phyloP scores from a whole-genome alignment of 2,888 invertebrate genomes.

The Drosophila merina region DNA sequence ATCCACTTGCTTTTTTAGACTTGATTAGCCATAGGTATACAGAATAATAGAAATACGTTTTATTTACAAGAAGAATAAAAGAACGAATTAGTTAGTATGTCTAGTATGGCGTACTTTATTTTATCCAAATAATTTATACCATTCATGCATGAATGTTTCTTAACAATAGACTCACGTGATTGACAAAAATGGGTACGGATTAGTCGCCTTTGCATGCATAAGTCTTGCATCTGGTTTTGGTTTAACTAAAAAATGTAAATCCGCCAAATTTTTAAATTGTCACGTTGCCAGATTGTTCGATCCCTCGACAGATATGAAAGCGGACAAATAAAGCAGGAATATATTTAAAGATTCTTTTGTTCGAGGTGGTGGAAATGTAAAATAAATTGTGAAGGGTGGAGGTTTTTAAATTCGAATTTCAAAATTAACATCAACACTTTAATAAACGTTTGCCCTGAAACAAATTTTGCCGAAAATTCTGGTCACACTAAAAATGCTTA shows the following conservation, averaged over 20 bases:
- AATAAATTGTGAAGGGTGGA: too few relatives aligned
- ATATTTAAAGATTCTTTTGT: too few relatives aligned
- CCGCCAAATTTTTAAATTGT: conserved; percentile 51
- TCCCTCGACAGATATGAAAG: too few relatives aligned
- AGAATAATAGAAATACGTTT: conserved; percentile 62
- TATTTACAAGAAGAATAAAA: conserved; percentile 58
- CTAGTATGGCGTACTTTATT: not conserved
- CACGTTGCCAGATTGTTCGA: conserved; percentile 47
- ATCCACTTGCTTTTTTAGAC: conserved; percentile 75
- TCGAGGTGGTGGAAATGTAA: too few relatives aligned
- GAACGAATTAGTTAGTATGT: conserved; percentile 60
- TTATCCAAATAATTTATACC: not conserved
- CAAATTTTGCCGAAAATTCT: too few relatives aligned
- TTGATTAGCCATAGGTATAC: conserved; percentile 72
- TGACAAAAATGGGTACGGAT: conserved; percentile 46
- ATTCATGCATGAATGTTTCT: not conserved
- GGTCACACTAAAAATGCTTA: too few relatives aligned
- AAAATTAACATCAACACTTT: too few relatives aligned
- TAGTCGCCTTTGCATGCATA: not conserved
- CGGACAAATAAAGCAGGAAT: too few relatives aligned
- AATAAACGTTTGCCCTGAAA: too few relatives aligned
- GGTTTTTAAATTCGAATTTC: too few relatives aligned
- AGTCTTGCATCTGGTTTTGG: too few relatives aligned
- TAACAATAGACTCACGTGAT: conserved; percentile 68
- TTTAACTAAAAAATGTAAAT: conserved; percentile 44